These are phyloP conservation scores for Azorinus chamasolen DNA, from an alignment of 2,888 invertebrate species.

Conservation along the genomic window DNA sequence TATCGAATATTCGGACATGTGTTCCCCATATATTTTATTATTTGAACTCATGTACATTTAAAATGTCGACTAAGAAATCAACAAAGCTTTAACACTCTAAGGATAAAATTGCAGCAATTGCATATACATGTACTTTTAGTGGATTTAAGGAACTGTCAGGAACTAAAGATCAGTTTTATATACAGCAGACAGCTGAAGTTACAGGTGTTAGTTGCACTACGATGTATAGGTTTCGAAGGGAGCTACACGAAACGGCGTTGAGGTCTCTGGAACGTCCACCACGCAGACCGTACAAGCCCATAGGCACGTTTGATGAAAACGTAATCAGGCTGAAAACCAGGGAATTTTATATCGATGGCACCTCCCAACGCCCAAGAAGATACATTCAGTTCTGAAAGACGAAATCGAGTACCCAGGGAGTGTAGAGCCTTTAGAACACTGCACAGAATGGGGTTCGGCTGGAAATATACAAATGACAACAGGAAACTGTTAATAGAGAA, in stretches of 20 bases:
- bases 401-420: no score
- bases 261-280: neutral
- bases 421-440: no score
- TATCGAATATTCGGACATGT: no score
- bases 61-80: no score
- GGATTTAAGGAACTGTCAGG: no score
- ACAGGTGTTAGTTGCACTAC: conserved; percentile 1
- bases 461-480: conserved; percentile 26
- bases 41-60: no score
- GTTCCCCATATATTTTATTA: no score
- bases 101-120: no score
- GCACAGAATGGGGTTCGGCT: conserved; percentile 8
- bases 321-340: conserved; percentile 9
- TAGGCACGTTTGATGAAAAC: conserved; percentile 23
- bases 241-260: neutral
- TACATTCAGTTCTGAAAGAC: no score
- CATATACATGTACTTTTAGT: no score
- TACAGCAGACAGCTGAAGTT: neutral
- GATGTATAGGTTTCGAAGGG: neutral
- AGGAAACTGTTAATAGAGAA: conserved; percentile 25
- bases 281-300: neutral
- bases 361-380: conserved; percentile 6
- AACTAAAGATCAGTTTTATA: no score
- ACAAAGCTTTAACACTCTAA: no score
- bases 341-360: conserved; percentile 22